These are phyloP conservation scores for Drosophila parabipectinata DNA, from an alignment of 1,140 invertebrate genomes.

Conservation along the genomic window DNA sequence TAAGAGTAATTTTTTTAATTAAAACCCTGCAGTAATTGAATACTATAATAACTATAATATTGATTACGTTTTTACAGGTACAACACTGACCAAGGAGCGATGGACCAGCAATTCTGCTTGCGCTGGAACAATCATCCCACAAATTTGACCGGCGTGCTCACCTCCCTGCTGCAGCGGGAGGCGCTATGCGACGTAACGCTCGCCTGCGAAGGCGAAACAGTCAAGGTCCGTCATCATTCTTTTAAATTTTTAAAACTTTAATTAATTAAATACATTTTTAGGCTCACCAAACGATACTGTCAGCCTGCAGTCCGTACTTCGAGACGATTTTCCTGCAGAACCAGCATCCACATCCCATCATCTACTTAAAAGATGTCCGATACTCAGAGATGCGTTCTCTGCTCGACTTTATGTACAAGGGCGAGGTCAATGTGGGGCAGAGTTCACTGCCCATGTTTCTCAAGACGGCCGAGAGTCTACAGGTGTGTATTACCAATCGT, in stretches of 20 bases:
- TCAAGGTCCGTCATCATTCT: constrained; percentile 86
- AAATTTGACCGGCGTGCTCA: constrained; percentile 94
- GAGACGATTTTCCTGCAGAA: constrained; percentile 96
- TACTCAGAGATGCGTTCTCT: constrained; percentile 94
- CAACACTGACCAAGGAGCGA: constrained; percentile 86
- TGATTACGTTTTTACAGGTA: constrained; percentile 57
- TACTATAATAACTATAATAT: neutral
- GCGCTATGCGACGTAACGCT: constrained; percentile 96
- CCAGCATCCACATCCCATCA: constrained; percentile 95
- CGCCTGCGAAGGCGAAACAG: constrained; percentile 95
- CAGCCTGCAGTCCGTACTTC: constrained; percentile 97
- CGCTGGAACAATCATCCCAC: constrained; percentile 97
- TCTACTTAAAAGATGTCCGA: constrained; percentile 95
- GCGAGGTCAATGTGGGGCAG: constrained; percentile 94
- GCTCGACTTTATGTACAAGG: constrained; percentile 96
- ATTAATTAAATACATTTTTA: constrained; percentile 40
- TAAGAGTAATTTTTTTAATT: neutral
- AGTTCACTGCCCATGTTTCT: constrained; percentile 94
- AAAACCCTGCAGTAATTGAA: neutral
- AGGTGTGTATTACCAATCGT: constrained; percentile 86
- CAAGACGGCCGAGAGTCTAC: constrained; percentile 95
- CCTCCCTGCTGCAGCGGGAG: constrained; percentile 93
- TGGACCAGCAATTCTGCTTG: constrained; percentile 97
- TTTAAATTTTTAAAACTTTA: too few species aligned
- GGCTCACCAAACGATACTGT: constrained; percentile 96